Percentiles rank a stretch among this genome's conserved stretches.
These are phyloP conservation scores for Didymodactylos carnosus DNA, from an alignment of 2,888 invertebrate species.

Conservation along the genomic window DNA sequence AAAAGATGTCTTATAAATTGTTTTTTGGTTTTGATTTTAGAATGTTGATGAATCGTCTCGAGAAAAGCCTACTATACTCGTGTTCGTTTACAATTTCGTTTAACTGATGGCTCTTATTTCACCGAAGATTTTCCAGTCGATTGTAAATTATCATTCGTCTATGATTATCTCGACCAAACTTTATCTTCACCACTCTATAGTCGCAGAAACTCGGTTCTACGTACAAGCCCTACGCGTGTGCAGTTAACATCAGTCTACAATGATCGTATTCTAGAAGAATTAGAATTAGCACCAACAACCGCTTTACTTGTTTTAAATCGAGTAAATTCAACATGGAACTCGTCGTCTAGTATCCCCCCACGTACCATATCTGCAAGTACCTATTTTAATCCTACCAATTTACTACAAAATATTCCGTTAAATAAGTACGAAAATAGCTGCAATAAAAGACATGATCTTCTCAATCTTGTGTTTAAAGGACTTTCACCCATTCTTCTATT, in stretches of 20 bases:
- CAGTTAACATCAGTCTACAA: background rate
- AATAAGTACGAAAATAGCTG: no score
- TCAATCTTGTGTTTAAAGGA: no score
- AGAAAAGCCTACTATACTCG: background rate
- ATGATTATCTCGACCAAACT: background rate
- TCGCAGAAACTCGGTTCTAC: background rate
- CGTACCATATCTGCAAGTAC: no score
- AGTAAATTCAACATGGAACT: no score
- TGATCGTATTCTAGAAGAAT: background rate
- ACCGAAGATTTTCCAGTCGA: constrained; percentile 46
- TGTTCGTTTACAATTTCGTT: constrained; percentile 55
- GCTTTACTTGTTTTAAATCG: background rate
- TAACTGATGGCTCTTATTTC: constrained; percentile 57
- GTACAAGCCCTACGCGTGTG: background rate
- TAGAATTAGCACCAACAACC: background rate
- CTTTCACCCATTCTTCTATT: no score
- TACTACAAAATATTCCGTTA: no score
- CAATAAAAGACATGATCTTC: no score
- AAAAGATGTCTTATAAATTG: no score
- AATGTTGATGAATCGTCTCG: no score
- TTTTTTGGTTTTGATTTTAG: no score
- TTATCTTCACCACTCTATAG: background rate
- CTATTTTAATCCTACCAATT: background rate
- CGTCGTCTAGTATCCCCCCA: no score
- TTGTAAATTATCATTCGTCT: background rate